phyloP scores from a whole-genome alignment of 2,888 invertebrate genomes.

The Busseola fusca region DNA sequence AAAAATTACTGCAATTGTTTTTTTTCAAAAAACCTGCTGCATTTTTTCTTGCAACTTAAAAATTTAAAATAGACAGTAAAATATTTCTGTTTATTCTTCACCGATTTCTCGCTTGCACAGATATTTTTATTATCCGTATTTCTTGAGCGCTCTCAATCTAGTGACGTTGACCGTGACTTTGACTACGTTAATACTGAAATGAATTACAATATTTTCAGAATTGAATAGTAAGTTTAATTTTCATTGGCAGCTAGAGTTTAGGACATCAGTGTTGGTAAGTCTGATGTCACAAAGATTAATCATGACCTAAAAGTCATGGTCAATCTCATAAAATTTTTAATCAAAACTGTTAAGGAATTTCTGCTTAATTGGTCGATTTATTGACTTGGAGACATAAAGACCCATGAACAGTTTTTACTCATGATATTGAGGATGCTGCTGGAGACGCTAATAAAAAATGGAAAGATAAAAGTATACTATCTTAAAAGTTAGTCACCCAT shows the following conservation, averaged over 20 bases:
- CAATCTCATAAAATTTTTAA: slow-evolving; percentile 43
- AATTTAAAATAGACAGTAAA: slow-evolving; percentile 31
- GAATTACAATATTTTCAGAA: not conserved
- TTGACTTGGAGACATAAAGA: slow-evolving; percentile 10
- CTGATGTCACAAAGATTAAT: slow-evolving; percentile 39
- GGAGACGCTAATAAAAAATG: slow-evolving; percentile 2
- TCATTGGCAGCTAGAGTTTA: slow-evolving; percentile 1
- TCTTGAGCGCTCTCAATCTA: slow-evolving; percentile 19
- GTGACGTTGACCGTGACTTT: slow-evolving; percentile 8
- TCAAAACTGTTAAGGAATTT: slow-evolving; percentile 37
- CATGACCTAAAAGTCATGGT: slow-evolving; percentile 47
- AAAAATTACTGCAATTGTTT: slow-evolving; percentile 7
- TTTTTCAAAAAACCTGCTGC: slow-evolving; percentile 5
- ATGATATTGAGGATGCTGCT: not conserved
- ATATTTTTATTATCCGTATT: slow-evolving; percentile 21
- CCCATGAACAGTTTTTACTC: not conserved
- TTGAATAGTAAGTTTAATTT: not conserved
- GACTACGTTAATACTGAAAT: not conserved
- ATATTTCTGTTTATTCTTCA: slow-evolving; percentile 10
- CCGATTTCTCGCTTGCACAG: slow-evolving; percentile 12
- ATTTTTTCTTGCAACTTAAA: slow-evolving; percentile 14
- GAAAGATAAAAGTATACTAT: slow-evolving; percentile 1
- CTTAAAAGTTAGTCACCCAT: slow-evolving; percentile 16
- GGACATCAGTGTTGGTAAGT: not conserved
- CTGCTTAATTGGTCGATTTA: slow-evolving; percentile 32